Evolutionary conservation across 2,797 vertebrate species (phyloP), one percentile per base, ranked within the genome.

Genomic region (Triplophysa yarkandensis): DNA sequence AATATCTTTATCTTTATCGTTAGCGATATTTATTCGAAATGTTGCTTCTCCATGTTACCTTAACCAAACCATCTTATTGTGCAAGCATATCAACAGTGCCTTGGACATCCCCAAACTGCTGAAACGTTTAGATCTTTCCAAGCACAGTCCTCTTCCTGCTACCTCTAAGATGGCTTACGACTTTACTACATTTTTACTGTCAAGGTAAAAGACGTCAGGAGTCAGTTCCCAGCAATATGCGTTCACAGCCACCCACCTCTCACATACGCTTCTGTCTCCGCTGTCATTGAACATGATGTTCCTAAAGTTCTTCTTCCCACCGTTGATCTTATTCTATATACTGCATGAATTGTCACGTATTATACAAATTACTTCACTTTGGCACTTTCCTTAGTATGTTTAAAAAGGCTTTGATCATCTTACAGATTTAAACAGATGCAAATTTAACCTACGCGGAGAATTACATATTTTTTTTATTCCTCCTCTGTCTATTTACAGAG

Each of bases 121-220:
- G 1, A 62, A 61, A 34, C 5, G 13, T 23, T 34, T 5, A 61
- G 55, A 3, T 14, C 13, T 48, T 50, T 10, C 48, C 19, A 54
- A 54, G 23, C 50, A 14, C 23, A 25, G 23, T 54, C 50, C 50
- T 54, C 23, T 16, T 63, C 44, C 17, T 30, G 17, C 19, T 46
- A 39, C 32, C 48, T 68, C 63, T 3, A 4, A 30, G 58, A 32
- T 7, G 21, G 44, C 61, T 71, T 23, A 63, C 21, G 23, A 50
- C 55, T 68, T 60, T 39, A 16, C 48, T n/a, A 27, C 13, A 34
- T 25, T 44, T 27, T 27, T 9, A 54, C 50, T 27, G 23, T 14
- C 23, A 54, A 54, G 23, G 50, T 54, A 54, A 54, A 4, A 27
- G 25, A 25, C 23, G 25, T 27, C 23, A 54, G 10, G 19, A 25